Percentiles rank a stretch among this genome's conserved stretches.
Evolutionary conservation across 2,888 invertebrate genomes (phyloP).

Genomic region (Ormia ochracea): DNA sequence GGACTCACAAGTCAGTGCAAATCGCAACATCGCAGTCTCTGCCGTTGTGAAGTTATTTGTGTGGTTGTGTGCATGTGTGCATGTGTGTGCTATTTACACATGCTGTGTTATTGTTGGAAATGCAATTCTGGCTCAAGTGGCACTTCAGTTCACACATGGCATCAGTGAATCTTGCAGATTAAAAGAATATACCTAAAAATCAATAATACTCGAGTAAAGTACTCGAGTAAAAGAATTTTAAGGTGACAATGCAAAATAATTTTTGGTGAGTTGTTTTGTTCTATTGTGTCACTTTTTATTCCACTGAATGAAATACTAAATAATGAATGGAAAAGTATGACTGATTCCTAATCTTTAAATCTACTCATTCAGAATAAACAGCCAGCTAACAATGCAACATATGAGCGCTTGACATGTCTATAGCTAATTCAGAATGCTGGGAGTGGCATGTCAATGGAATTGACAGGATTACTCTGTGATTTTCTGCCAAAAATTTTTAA

Average conservation of each 20-base stretch:
- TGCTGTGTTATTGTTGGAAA: constrained; percentile 46
- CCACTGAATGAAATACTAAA: constrained; percentile 44
- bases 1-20: constrained; percentile 10
- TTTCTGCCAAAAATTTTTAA: constrained; percentile 47
- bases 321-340: constrained; percentile 28
- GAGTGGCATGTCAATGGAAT: constrained; percentile 51
- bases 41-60: background rate
- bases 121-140: constrained; percentile 53
- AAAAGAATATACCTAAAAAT: constrained; percentile 21
- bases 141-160: constrained; percentile 54
- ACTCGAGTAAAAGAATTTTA: constrained; percentile 21
- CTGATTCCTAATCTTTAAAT: constrained; percentile 2
- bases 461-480: constrained; percentile 49
- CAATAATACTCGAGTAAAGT: constrained; percentile 31
- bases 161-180: background rate
- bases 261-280: constrained; percentile 26
- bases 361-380: constrained; percentile 18
- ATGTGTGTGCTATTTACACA: constrained; percentile 25
- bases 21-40: background rate
- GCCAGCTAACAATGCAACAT: background rate
- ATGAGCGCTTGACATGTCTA: background rate
- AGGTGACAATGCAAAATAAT: constrained; percentile 21
- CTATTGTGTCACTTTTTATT: constrained; percentile 4
- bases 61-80: background rate
- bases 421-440: background rate